Evolutionary conservation across 2,888 invertebrate genomes (phyloP).

Genomic region (Eudemis profundana): DNA sequence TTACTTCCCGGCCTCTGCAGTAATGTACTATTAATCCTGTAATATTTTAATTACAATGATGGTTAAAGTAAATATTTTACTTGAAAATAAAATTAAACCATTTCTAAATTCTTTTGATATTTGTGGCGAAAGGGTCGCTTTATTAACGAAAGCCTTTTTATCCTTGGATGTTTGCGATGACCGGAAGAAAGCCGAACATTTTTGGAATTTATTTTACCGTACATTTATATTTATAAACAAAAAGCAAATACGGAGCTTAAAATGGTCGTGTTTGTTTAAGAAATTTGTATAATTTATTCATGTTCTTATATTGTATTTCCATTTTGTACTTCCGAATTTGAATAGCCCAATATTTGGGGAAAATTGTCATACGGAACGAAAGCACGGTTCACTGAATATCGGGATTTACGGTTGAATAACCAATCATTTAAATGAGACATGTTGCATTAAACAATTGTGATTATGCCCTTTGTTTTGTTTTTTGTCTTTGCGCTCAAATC

Average conservation of each 20-base stretch:
- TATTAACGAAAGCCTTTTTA: slow-evolving; percentile 17
- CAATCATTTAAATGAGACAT: slow-evolving; percentile 31
- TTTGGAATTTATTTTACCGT: slow-evolving; percentile 2
- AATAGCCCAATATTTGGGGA: slow-evolving; percentile 32
- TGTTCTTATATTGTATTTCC: slow-evolving; percentile 33
- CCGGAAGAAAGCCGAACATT: slow-evolving; percentile 28
- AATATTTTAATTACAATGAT: background rate
- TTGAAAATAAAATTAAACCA: background rate
- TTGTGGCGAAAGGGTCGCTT: slow-evolving; percentile 9
- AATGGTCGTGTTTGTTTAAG: slow-evolving; percentile 31
- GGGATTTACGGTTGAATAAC: slow-evolving; percentile 37
- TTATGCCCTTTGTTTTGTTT: background rate
- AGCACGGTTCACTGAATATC: slow-evolving; percentile 36
- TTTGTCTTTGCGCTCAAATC: too few relatives aligned
- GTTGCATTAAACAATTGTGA: slow-evolving; percentile 1
- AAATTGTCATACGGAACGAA: slow-evolving; percentile 33
- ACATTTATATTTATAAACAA: slow-evolving; percentile 29
- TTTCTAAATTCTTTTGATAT: background rate
- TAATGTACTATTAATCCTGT: background rate
- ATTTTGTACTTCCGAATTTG: slow-evolving; percentile 23
- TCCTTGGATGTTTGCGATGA: slow-evolving; percentile 17
- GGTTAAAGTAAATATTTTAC: background rate
- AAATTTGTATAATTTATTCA: slow-evolving; percentile 38
- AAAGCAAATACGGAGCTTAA: slow-evolving; percentile 32
- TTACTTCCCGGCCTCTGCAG: too few relatives aligned